Base-by-base conservation (phyloP, 1,140 invertebrate species). In the Leptopilina boulardi region DNA sequence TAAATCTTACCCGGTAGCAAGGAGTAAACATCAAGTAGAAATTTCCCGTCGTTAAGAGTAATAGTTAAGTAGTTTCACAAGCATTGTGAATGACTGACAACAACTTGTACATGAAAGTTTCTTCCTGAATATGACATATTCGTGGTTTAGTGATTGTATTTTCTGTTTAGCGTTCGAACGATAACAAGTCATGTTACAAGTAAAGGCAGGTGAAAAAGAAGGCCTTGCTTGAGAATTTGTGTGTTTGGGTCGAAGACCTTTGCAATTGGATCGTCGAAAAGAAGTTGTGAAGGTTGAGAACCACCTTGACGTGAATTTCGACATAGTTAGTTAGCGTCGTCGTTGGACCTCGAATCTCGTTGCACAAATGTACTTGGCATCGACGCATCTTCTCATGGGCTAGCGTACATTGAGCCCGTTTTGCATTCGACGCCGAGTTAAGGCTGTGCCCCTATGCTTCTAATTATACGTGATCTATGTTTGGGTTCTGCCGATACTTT, bases 391-490 rank as follows among this genome's bases (percentile, higher is more conserved):
- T 30, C n/a, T n/a, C 59, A n/a, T 66, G 59, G 77, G 83, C 79
- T 6, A 38, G 75, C 66, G 47, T 71, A 42, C 72, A 80, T 77
- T 66, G 73, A 75, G 71, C 77, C 26, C 34, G 34, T 38, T 38
- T 38, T 38, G 71, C 81, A 74, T 77, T 73, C 77, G n/a, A 80
- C 59, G 26, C 71, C 78, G 77, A 66, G 56, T 66, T 66, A 15
- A 66, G 15, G 11, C 59, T 30, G 19, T 23, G 41, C 54, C 78
- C 73, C 83, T 81, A 79, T 76, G 81, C 59, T 78, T 85, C 87
- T 90, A 89, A 90, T 90, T 89, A 89, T 88, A 90, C 80, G 70
- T 80, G 83, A 80, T 85, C 87, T 89, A 89, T 86, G 77, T 88
- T 89, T 88, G 85, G 85, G 82, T 78, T 59, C 70, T 73, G 74